Conservation (phyloP, 2,113 vertebrate genomes). For the Oophaga pumilio region DNA sequence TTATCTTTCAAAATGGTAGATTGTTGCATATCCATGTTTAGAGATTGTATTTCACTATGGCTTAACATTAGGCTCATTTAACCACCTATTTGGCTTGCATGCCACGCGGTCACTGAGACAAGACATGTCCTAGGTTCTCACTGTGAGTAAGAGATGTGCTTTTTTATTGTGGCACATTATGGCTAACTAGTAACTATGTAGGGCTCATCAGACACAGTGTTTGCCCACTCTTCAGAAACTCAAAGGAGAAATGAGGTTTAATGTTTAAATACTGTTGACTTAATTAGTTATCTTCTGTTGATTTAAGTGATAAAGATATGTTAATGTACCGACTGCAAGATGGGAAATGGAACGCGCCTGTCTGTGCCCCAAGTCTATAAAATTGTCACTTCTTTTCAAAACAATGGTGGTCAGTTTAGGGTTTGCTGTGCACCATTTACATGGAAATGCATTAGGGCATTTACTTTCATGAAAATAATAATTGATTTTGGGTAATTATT, state of each 20-base stretch:
- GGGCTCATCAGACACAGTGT: background rate
- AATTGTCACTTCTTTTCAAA: constrained; percentile 11
- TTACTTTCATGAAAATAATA: no score
- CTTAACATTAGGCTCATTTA: background rate
- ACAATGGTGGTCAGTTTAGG: background rate
- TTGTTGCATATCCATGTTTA: background rate
- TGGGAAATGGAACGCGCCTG: background rate
- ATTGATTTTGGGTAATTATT: no score
- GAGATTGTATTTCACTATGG: background rate
- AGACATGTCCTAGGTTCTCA: constrained; percentile 2
- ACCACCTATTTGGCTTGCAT: constrained; percentile 9
- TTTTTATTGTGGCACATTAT: background rate
- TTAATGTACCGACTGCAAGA: background rate
- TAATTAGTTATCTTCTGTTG: constrained; percentile 60
- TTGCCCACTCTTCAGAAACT: background rate
- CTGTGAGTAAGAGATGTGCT: background rate
- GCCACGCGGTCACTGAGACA: constrained; percentile 59
- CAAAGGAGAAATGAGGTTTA: constrained; percentile 62
- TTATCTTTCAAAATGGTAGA: background rate
- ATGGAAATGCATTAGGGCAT: no score
- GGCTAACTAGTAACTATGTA: constrained; percentile 8
- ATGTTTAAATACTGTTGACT: constrained; percentile 69
- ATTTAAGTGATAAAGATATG: constrained; percentile 61
- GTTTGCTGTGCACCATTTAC: no score
- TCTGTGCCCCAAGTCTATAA: background rate